Conservation (phyloP, 2,797 vertebrate genomes). For the Oryzias dopingdopingensis region DNA sequence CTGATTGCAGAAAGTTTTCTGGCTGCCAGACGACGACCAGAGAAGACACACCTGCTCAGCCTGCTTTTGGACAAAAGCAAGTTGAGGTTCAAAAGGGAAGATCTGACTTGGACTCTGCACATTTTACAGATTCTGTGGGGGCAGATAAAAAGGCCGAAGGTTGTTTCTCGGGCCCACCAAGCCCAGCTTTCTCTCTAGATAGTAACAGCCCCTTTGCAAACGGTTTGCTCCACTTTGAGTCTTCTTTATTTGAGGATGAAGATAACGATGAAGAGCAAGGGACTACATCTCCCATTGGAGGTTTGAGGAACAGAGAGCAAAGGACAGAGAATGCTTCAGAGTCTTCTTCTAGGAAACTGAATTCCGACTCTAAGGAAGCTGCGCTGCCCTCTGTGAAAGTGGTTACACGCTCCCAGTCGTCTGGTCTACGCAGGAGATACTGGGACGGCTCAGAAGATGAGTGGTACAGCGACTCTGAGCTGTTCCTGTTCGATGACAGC, state of each 20-base stretch:
- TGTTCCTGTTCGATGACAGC: slow-evolving; percentile 59
- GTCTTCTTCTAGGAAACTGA: slow-evolving; percentile 11
- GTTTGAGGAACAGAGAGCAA: slow-evolving; percentile 22
- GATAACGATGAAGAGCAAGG: slow-evolving; percentile 48
- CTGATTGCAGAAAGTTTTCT: slow-evolving; percentile 43
- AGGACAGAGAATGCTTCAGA: slow-evolving; percentile 4
- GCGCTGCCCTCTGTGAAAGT: slow-evolving; percentile 47
- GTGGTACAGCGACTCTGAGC: slow-evolving; percentile 65
- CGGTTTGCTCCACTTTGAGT: slow-evolving; percentile 80
- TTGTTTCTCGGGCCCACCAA: slow-evolving; percentile 69
- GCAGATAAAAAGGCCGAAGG: slow-evolving; percentile 53
- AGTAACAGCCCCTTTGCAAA: slow-evolving; percentile 79
- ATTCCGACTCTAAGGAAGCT: slow-evolving; percentile 24
- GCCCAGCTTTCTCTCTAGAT: slow-evolving; percentile 78
- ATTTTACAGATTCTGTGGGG: slow-evolving; percentile 5
- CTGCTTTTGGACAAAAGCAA: slow-evolving; percentile 33
- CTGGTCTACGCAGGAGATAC: slow-evolving; percentile 64
- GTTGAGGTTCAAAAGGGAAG: slow-evolving; percentile 2
- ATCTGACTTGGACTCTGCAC: slow-evolving; percentile 19
- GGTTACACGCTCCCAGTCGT: slow-evolving; percentile 71
- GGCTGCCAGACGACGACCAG: slow-evolving; percentile 19
- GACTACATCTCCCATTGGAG: background rate
- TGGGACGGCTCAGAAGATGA: slow-evolving; percentile 70
- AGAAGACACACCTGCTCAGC: slow-evolving; percentile 20
- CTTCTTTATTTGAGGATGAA: slow-evolving; percentile 78